Base-by-base conservation (phyloP, 2,113 vertebrate species). In the Neotoma lepida region DNA sequence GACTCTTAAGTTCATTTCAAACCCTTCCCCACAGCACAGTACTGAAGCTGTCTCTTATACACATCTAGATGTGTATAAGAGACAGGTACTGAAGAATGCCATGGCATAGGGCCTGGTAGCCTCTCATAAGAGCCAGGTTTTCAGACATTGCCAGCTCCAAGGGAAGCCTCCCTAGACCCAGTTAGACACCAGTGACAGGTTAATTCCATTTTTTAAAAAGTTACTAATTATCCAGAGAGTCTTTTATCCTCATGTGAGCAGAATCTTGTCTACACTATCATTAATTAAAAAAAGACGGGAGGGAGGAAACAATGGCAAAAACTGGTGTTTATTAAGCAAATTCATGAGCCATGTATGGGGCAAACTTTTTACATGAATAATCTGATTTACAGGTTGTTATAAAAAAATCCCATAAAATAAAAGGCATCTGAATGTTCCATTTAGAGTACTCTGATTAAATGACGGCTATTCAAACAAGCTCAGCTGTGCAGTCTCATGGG, bases 291-390 rank as follows among this genome's bases (percentile, higher is more conserved):
- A 95, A 80, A 22, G 56, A 76, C 5, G 26, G 8, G 33, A 6
- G 35, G 92, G 51, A 13, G 84, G 39, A 9, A 51, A 82, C 17
- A 76, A 49, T 77, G 61, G 30, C 63, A 17, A 86, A 9, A 84
- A 51, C 28, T 46, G 63, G 49, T 66, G 77, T 71, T 80, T 88
- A 73, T 4, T 88, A n/a, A 94, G 81, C 18, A 51, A 20, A n/a
- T 89, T 64, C n/a, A n/a, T 4, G 22, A 76, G 22, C 20, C n/a
- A 78, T 73, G 26, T 18, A 86, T 61, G 76, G 44, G 46, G 26
- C 12, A 85, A 95, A 87, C 61, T 13, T 44, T 92, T 86, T 63
- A 70, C 28, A 77, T 66, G 6, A 95, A 90, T 73, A 96, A 92
- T 64, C 15, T 66, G 26, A 90, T 41, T 61, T 84, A 81, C 86